These are phyloP conservation scores for Synanthedon andrenaeformis DNA, from an alignment of 2,888 invertebrate genomes.

Conservation along the genomic window DNA sequence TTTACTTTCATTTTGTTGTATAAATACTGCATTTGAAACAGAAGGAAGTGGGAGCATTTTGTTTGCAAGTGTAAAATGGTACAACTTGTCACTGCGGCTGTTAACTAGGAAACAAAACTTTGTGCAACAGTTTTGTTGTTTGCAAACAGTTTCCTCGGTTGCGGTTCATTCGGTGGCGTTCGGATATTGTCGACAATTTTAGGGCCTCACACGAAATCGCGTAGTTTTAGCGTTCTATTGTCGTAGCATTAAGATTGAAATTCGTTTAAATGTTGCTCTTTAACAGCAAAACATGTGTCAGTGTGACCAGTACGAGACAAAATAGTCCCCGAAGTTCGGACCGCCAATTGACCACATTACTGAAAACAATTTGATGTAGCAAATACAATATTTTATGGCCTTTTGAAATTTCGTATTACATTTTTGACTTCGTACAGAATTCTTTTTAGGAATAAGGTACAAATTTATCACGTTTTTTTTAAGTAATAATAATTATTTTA, in stretches of 20 bases:
- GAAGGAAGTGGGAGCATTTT: too few relatives aligned
- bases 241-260: background rate
- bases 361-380: conserved; percentile 37
- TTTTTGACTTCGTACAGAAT: too few relatives aligned
- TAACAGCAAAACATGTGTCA: background rate
- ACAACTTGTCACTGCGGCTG: too few relatives aligned
- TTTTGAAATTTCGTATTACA: too few relatives aligned
- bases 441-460: too few relatives aligned
- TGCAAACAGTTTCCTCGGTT: background rate
- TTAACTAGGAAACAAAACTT: background rate
- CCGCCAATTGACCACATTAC: conserved; percentile 39
- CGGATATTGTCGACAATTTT: background rate
- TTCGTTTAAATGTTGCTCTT: background rate
- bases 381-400: too few relatives aligned
- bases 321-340: conserved; percentile 18
- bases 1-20: too few relatives aligned
- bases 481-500: too few relatives aligned
- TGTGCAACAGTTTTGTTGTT: background rate
- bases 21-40: too few relatives aligned
- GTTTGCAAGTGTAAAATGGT: too few relatives aligned
- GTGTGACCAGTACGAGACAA: conserved; percentile 12
- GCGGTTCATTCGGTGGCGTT: background rate
- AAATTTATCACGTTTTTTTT: too few relatives aligned
- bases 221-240: background rate
- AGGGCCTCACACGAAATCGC: background rate